phyloP scores from a whole-genome alignment of 2,113 vertebrate species.

The Cynoglossus semilaevis region DNA sequence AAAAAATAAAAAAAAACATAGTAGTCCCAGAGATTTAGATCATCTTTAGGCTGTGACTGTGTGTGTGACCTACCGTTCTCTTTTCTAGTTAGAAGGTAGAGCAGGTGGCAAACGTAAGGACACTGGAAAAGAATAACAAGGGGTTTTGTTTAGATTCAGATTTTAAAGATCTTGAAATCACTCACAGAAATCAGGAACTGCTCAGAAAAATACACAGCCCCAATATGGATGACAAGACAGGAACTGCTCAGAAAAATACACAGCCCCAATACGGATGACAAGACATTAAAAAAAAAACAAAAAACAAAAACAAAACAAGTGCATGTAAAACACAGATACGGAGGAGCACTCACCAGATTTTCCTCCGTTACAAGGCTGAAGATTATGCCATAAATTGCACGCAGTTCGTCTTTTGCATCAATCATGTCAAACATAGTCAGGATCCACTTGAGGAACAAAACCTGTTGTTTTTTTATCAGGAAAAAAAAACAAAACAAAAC shows the following conservation, averaged over 20 bases:
- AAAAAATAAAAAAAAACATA: background rate
- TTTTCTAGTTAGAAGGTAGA: conserved; percentile 89
- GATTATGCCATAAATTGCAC: conserved; percentile 89
- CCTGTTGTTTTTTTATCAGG: conserved; percentile 60
- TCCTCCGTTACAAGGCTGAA: conserved; percentile 88
- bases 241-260: no score
- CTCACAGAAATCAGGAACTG: no score
- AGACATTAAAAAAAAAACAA: no score
- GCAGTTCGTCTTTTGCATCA: conserved; percentile 84
- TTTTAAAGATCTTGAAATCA: no score
- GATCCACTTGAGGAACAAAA: conserved; percentile 90
- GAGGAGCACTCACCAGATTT: conserved; percentile 78
- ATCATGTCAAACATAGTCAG: conserved; percentile 92
- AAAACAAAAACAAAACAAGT: background rate
- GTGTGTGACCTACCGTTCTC: conserved; percentile 83
- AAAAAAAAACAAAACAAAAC: no score
- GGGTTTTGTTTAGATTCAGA: no score
- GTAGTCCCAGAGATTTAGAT: background rate
- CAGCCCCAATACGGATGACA: background rate
- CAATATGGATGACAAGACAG: background rate
- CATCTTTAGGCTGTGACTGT: conserved; percentile 8
- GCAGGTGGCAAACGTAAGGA: conserved; percentile 85
- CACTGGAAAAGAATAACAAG: conserved; percentile 75
- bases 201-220: no score
- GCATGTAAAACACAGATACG: background rate